Evolutionary conservation across 1,140 invertebrate genomes (phyloP).

Genomic region (Hypsibius dujardini): DNA sequence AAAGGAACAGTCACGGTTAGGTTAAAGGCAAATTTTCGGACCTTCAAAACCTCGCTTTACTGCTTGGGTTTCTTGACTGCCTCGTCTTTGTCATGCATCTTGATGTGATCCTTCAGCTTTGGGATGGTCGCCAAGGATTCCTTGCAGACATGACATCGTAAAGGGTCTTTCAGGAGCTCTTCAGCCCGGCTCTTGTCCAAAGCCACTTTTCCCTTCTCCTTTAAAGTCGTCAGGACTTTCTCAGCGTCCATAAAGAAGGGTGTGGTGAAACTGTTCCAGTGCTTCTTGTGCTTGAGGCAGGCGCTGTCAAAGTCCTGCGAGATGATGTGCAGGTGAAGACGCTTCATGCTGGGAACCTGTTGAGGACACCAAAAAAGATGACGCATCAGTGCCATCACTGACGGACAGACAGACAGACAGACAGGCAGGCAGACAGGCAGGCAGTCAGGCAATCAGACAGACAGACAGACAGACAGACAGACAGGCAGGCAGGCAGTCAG

Average conservation of each 20-base stretch:
- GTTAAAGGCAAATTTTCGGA: too few species aligned
- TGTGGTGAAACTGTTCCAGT: conserved; percentile 79
- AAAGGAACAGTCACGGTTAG: too few species aligned
- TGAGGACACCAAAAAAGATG: too few species aligned
- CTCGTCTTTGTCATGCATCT: conserved; percentile 32
- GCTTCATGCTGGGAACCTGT: conserved; percentile 59
- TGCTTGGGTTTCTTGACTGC: too few species aligned
- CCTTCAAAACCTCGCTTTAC: too few species aligned
- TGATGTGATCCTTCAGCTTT: conserved; percentile 49
- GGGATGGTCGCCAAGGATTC: conserved; percentile 50
- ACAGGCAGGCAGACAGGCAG: too few species aligned
- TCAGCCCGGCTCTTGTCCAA: conserved; percentile 35
- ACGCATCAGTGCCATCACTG: too few species aligned
- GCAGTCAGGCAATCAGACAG: too few species aligned
- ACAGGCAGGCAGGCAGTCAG: too few species aligned
- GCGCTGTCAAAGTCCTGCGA: conserved; percentile 66
- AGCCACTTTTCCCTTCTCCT: conserved; percentile 41
- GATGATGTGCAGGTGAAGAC: conserved; percentile 69
- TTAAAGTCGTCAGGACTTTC: conserved; percentile 36
- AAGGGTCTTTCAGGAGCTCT: conserved; percentile 38
- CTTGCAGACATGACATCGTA: conserved; percentile 56
- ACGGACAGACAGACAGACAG: too few species aligned
- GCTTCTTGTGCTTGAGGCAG: conserved; percentile 60
- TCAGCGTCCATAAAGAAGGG: conserved; percentile 52
- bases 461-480: too few species aligned